phyloP scores from a whole-genome alignment of 2,888 invertebrate genomes.

The Dolichomitus sp. region DNA sequence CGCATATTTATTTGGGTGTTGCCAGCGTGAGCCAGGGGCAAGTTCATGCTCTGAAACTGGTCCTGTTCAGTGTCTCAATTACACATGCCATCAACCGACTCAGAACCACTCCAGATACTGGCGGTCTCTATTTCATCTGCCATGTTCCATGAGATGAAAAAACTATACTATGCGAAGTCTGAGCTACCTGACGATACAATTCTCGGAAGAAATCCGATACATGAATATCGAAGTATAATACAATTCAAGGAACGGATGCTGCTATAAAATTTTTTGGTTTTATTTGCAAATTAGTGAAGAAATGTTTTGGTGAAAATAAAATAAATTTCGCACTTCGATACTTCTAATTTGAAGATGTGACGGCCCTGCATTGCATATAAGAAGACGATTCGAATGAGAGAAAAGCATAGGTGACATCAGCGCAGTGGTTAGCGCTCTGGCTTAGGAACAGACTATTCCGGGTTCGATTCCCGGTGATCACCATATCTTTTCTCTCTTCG shows the following conservation, averaged over 20 bases:
- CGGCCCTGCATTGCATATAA: no score
- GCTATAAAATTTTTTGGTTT: no score
- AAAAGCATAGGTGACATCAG: no score
- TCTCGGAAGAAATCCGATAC: constrained; percentile 8
- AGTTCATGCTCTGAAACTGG: constrained; percentile 17
- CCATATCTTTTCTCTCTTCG: no score
- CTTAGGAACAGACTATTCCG: no score
- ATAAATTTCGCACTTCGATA: constrained; percentile 2
- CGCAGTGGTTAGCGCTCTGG: no score
- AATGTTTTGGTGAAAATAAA: constrained; percentile 4
- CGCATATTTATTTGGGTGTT: constrained; percentile 23
- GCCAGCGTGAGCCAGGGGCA: constrained; percentile 14
- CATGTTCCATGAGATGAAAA: constrained; percentile 18
- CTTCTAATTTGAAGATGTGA: neutral
- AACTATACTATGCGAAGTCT: constrained; percentile 13
- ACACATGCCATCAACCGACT: constrained; percentile 26
- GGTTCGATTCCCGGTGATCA: no score
- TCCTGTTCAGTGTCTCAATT: constrained; percentile 32
- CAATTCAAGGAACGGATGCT: no score
- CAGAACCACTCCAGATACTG: constrained; percentile 21
- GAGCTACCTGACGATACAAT: constrained; percentile 2
- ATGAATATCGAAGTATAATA: neutral
- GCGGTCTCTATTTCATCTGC: constrained; percentile 28
- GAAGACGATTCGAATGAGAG: no score
- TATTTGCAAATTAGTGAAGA: neutral